Base-by-base conservation (phyloP, 1,140 invertebrate genomes). In the Drosophila mojavensis region DNA sequence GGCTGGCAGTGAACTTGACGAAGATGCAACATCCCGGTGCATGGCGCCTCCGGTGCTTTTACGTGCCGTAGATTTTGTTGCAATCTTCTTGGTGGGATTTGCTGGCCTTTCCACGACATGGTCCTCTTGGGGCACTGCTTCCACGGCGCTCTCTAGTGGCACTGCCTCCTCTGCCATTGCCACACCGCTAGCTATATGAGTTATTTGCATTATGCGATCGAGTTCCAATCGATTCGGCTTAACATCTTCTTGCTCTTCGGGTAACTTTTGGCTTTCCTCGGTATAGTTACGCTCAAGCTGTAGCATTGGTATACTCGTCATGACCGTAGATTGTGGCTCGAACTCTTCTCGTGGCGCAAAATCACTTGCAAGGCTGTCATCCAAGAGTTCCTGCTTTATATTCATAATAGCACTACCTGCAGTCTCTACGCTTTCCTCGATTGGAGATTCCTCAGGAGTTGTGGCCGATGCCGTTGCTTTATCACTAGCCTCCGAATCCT, bases 241-340 rank as follows among this genome's bases (percentile, higher is more conserved):
- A 1, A 91, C 69, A 75, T 91, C 90, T 36, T 76, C 63, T n/a
- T 58, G 17, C n/a, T 73, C 77, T n/a, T 13, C 48, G 2, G 17
- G 17, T 36, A 26, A 20, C 10, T 48, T 47, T 6, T 47, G 33
- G 9, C 50, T 47, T 4, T 41, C 7, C 15, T 67, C 82, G 15
- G 17, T 48, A 26, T 50, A 89, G 20, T 15, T 75, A 51, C 69
- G 71, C 15, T 79, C 78, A 6, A 91, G 70, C 45, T 91, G 90
- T 0, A 80, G 55, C 55, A 91, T 82, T 5, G 90, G 90, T 66
- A 91, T 91, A 6, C 81, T 85, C 0, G 90, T 91, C 90, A 91
- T 91, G 3, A 91, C 80, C 1, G 85, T 72, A 4, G 66, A 77
- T 55, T 77, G 69, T 0, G 79, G 73, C 10, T 63, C 36, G 5